Evolutionary conservation across 92 coral and sea anemone genomes (phyloP).

Genomic region (Virgularia gustaviana): DNA sequence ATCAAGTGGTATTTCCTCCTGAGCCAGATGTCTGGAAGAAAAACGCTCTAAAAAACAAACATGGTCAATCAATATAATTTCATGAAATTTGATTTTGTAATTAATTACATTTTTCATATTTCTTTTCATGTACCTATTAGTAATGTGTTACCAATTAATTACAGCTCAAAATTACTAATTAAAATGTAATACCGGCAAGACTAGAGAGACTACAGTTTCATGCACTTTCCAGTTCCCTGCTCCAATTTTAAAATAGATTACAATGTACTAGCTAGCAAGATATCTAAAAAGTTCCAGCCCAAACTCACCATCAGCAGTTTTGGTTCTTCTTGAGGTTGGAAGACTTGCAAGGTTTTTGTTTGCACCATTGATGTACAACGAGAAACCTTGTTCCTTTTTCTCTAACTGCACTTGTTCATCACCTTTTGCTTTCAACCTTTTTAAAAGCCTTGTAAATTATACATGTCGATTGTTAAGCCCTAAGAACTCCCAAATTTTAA

Average conservation of each 20-base stretch:
- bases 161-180: too few species aligned
- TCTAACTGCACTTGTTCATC: constrained; percentile 84
- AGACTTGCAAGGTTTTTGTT: constrained; percentile 61
- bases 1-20: background rate
- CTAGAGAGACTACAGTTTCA: too few species aligned
- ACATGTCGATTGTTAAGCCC: background rate
- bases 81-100: background rate
- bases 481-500: background rate
- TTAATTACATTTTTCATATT: background rate
- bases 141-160: too few species aligned
- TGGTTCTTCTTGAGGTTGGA: constrained; percentile 69
- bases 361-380: constrained; percentile 93
- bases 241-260: too few species aligned
- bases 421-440: constrained; percentile 75
- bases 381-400: constrained; percentile 92
- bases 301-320: constrained; percentile 86
- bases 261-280: too few species aligned
- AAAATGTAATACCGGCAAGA: too few species aligned
- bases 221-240: too few species aligned
- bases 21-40: constrained; percentile 11
- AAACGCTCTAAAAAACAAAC: constrained; percentile 3
- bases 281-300: too few species aligned
- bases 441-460: constrained; percentile 54
- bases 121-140: too few species aligned
- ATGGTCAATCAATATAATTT: background rate